A percentile compares a stretch with the other conserved stretches of the same genome.
Conservation (phyloP, 2,113 vertebrate genomes). For the Peromyscus maniculatus region DNA sequence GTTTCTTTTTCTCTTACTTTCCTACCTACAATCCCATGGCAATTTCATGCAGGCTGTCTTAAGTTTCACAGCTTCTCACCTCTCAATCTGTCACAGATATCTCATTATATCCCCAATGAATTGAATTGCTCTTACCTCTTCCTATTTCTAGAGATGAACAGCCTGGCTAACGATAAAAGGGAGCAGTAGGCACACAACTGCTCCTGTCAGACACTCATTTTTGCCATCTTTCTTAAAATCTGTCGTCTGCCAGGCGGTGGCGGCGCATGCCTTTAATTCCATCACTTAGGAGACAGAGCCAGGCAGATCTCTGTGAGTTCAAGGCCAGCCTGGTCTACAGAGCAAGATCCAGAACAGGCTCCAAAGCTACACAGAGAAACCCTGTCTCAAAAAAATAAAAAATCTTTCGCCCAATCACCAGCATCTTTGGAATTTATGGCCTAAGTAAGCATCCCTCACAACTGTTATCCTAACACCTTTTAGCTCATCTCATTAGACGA, state of each 20-base stretch:
- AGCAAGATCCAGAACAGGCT: too few relatives aligned
- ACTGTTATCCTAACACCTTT: neutral
- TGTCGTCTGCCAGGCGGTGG: neutral
- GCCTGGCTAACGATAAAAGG: neutral
- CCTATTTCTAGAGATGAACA: neutral
- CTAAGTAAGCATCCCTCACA: neutral
- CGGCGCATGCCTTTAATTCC: too few relatives aligned
- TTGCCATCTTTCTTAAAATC: neutral
- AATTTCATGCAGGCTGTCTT: conserved; percentile 16
- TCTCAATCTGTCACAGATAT: neutral
- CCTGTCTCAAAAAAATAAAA: too few relatives aligned
- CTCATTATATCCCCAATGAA: neutral
- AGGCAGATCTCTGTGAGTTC: too few relatives aligned
- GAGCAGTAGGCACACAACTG: neutral
- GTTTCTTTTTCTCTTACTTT: neutral
- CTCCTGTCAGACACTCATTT: neutral
- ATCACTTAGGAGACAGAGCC: too few relatives aligned
- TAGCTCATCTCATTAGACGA: neutral
- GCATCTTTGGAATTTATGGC: neutral
- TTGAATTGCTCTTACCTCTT: neutral
- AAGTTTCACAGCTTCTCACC: neutral
- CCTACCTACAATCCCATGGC: neutral
- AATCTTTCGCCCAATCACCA: neutral
- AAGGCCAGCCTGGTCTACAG: too few relatives aligned
- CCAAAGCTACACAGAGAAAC: too few relatives aligned